phyloP scores from a whole-genome alignment of 1,140 invertebrate species.

The Cyrtorhinus lividipennis region DNA sequence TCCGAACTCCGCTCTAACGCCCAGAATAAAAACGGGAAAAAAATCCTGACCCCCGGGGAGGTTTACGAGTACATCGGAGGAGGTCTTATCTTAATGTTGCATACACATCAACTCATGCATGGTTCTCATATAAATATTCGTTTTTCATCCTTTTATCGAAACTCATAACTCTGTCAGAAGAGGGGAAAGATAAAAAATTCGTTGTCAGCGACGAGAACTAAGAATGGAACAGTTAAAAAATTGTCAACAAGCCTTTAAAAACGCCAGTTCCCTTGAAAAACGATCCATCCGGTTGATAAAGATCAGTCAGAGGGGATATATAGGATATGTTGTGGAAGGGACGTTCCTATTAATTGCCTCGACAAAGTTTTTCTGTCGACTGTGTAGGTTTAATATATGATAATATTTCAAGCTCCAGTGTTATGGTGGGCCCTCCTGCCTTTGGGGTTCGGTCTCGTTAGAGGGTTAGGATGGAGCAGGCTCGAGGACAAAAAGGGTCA shows the following conservation, averaged over 20 bases:
- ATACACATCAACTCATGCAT: neutral
- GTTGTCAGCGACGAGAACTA: slow-evolving; percentile 5
- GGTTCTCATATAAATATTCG: slow-evolving; percentile 2
- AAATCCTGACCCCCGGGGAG: no score
- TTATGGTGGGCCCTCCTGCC: neutral
- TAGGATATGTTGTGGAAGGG: slow-evolving; percentile 1
- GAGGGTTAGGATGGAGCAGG: neutral
- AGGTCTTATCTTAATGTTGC: neutral
- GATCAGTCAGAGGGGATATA: slow-evolving; percentile 10
- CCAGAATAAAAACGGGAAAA: no score
- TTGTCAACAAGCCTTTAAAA: slow-evolving; percentile 14
- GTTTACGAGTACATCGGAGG: no score
- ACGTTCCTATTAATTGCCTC: slow-evolving; percentile 12
- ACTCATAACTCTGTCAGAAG: slow-evolving; percentile 7
- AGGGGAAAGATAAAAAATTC: neutral
- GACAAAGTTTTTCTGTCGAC: slow-evolving; percentile 15
- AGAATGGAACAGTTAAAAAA: slow-evolving; percentile 12
- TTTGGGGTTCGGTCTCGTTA: slow-evolving; percentile 11
- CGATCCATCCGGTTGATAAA: slow-evolving; percentile 11
- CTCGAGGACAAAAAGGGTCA: slow-evolving; percentile 7
- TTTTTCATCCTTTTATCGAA: slow-evolving; percentile 8
- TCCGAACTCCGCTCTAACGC: no score
- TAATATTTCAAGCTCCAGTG: slow-evolving; percentile 14
- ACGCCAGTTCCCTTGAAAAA: slow-evolving; percentile 8
- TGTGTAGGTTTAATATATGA: slow-evolving; percentile 13